These are phyloP conservation scores for Drosophila pegasa DNA, from an alignment of 2,888 invertebrate genomes.

Conservation along the genomic window DNA sequence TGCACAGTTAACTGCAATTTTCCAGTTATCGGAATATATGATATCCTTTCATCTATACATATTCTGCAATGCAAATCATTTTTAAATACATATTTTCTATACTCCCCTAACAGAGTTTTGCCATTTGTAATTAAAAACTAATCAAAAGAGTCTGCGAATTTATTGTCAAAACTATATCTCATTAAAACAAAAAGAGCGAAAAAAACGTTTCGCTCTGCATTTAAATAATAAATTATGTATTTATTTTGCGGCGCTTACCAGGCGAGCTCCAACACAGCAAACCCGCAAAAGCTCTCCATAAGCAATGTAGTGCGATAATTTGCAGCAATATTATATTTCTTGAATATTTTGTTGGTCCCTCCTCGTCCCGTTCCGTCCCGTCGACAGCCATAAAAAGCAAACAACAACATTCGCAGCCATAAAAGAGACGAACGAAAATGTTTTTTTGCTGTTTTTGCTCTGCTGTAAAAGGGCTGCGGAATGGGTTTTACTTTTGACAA, in stretches of 20 bases:
- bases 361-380: constrained; percentile 18
- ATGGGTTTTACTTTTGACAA: constrained; percentile 37
- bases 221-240: constrained; percentile 11
- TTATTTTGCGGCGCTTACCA: neutral
- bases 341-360: constrained; percentile 38
- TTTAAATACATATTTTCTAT: too few species aligned
- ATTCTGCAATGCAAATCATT: too few species aligned
- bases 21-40: too few species aligned
- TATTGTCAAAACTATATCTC: too few species aligned
- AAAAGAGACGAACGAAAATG: constrained; percentile 13
- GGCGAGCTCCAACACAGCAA: constrained; percentile 7
- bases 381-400: constrained; percentile 34
- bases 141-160: neutral
- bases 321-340: constrained; percentile 62
- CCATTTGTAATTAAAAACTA: neutral
- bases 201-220: neutral
- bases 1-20: too few species aligned
- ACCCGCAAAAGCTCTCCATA: constrained; percentile 55
- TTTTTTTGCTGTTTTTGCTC: constrained; percentile 12
- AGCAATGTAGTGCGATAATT: constrained; percentile 64
- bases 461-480: constrained; percentile 3
- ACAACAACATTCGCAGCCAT: constrained; percentile 29
- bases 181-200: too few species aligned
- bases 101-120: too few species aligned
- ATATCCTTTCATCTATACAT: too few species aligned